Evolutionary conservation across 2,888 invertebrate genomes (phyloP), one percentile per base, ranked within the genome.

Genomic region (Brachylomia viminalis): DNA sequence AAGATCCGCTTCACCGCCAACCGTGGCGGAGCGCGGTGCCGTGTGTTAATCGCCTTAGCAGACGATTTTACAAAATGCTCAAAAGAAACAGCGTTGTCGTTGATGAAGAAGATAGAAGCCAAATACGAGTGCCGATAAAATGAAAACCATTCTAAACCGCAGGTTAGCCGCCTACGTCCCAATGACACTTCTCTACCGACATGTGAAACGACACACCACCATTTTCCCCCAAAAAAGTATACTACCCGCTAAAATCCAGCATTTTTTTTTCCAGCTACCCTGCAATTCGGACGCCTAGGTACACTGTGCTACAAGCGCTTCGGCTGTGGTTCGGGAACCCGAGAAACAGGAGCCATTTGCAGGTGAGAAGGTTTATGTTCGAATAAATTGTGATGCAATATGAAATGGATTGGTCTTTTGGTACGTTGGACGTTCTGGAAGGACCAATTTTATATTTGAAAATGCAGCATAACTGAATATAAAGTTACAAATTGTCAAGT

Each of bases 281-380:
- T 75, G 97, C 97, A 11, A 95, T 96, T 77, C 94, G 96, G 27
- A 95, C 96, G 59, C 97, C 97, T 69, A 94, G 97, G 72, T 97
- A 97, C 92, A 96, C 97, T 0, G 94, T 97, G 69, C 95, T 97
- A 65, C 97, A 97, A 90, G 97, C 97, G 38, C 92, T 98, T 38
- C 94, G 97, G 66, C 93, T 98, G 86, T 98, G 98, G 98, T 96
- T 97, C 86, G 97, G 97, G 58, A 97, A 97, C 91, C 97, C 97
- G 1, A 94, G 97, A 76, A 97, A 97, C 89, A 95, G 97, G 86
- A 95, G 97, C 90, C 97, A 97, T 92, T 95, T 97, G 86, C 97
- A 97, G 95, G 96, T 96, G 82, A 89, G 90, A 73, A 67, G 13
- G 52, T 73, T 74, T 74, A 72, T 72, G 17, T 33, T 45, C 42